Base-by-base conservation (phyloP, 2,113 vertebrate genomes). In the Channa maculata region DNA sequence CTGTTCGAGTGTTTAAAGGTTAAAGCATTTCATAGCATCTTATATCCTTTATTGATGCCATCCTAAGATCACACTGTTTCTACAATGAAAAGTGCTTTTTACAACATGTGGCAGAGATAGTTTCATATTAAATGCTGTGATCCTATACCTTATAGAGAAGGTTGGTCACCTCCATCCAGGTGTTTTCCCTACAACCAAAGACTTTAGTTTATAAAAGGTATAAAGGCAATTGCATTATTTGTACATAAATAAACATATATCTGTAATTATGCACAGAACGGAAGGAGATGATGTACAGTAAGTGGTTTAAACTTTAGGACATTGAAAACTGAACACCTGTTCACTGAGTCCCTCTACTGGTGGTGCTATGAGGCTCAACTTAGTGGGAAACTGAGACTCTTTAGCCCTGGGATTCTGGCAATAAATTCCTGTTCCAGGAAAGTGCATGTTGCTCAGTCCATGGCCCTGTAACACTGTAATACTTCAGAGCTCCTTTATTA, bases 321-420 rank as follows among this genome's bases (percentile, higher is more conserved):
- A 13, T 69, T 59, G 48, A 78, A 70, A 41, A 53, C 34, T 7
- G 8, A 65, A 36, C 44, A 71, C 5, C 45, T 67, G 5, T 64
- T 15, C 34, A 50, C 50, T 43, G 48, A 83, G 70, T 62, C 37
- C 6, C 60, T 81, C 50, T 48, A 41, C 63, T 75, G 79, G 74
- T 81, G 88, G 77, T 90, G 88, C 89, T 92, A 80, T 7, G 77
- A 80, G 60, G 78, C 71, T 79, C 53, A 52, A 46, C 50, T 52
- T 69, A 38, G 59, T 53, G 65, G 65, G 64, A 41, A 52, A 49
- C 46, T 14, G 53, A 77, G 55, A 44, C 44, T 73, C 46, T 37
- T 51, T 44, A 33, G 64, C 71, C 71, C 86, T 15, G 77, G 75
- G 67, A 50, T 14, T 24, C 24, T 24, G 73, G 68, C 77, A 50